These are phyloP conservation scores for Pteropus alecto DNA, from an alignment of 2,113 vertebrate genomes.

Conservation along the genomic window DNA sequence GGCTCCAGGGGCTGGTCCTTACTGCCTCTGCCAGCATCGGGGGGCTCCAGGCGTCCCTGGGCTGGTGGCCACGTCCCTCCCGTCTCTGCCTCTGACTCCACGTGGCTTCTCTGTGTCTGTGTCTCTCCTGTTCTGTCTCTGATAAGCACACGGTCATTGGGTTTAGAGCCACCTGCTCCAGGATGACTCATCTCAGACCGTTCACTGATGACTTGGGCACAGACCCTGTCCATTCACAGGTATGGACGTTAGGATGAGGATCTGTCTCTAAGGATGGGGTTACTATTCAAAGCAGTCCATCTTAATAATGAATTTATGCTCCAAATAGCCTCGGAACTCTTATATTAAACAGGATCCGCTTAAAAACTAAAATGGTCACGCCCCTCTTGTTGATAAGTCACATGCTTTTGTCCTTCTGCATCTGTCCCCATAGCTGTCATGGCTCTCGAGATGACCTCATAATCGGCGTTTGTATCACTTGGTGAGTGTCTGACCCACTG, in stretches of 20 bases:
- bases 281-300: neutral
- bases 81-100: neutral
- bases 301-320: neutral
- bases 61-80: neutral
- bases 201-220: neutral
- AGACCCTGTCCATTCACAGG: neutral
- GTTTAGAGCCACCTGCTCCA: neutral
- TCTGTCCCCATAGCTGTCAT: rapidly evolving
- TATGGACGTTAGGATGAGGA: neutral
- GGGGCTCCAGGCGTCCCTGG: neutral
- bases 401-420: too few relatives aligned
- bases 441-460: rapidly evolving
- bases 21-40: neutral
- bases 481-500: rapidly evolving
- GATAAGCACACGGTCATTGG: neutral
- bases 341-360: too few relatives aligned
- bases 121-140: neutral
- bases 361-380: neutral
- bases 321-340: neutral
- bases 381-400: neutral
- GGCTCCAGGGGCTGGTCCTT: neutral
- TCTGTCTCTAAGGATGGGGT: too few relatives aligned
- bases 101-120: neutral
- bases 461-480: neutral
- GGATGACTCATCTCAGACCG: neutral